Evolutionary conservation across 2,797 vertebrate species (phyloP).

Genomic region (Chanos chanos): DNA sequence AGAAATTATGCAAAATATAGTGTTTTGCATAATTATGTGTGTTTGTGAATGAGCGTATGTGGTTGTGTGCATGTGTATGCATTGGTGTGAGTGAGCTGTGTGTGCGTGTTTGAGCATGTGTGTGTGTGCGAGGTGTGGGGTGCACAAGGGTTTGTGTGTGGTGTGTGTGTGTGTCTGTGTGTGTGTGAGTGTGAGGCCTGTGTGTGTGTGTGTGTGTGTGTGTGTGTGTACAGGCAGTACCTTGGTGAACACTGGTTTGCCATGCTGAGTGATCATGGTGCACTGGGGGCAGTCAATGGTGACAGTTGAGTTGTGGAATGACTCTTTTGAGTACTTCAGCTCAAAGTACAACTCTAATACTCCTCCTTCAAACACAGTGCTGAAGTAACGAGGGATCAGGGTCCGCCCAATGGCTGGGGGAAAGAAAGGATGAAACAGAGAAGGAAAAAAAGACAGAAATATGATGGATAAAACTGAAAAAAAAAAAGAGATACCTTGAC

Average conservation of each 20-base stretch:
- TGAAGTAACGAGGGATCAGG: constrained; percentile 97
- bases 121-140: constrained; percentile 18
- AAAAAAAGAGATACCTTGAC: too few relatives aligned
- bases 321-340: constrained; percentile 98
- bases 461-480: background rate
- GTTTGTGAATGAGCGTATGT: background rate
- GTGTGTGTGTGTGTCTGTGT: constrained; percentile 19
- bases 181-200: constrained; percentile 35
- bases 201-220: constrained; percentile 30
- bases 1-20: too few relatives aligned
- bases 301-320: constrained; percentile 97
- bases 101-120: constrained; percentile 19
- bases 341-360: constrained; percentile 97
- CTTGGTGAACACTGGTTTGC: constrained; percentile 99
- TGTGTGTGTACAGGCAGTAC: constrained; percentile 60
- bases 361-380: constrained; percentile 97
- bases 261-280: constrained; percentile 98
- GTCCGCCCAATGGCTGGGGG: constrained; percentile 92
- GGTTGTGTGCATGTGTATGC: background rate
- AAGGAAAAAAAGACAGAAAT: background rate
- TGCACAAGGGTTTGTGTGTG: constrained; percentile 24
- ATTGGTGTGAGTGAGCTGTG: background rate
- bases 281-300: constrained; percentile 98
- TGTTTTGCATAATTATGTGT: too few relatives aligned
- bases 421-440: constrained; percentile 9